Evolutionary conservation across 2,113 vertebrate genomes (phyloP), one percentile per base, ranked within the genome.

Genomic region (Sinocyclocheilus grahami): DNA sequence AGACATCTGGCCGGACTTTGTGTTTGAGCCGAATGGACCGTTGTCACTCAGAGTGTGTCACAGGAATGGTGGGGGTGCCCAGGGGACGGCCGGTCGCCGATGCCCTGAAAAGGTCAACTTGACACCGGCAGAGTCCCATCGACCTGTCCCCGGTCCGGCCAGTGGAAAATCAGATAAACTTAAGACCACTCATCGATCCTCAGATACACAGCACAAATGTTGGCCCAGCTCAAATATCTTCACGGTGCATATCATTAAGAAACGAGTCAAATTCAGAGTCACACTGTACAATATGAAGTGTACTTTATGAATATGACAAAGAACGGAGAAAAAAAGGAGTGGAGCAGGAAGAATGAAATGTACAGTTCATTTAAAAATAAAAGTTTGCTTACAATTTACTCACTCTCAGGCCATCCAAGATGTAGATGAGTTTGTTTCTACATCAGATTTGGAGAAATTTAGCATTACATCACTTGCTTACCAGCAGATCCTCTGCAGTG

Each of bases 71-170:
- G 93, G 96, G 95, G 93, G 95, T 95, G 95, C 96, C 96, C 95
- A 95, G 89, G 97, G 97, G 96, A 97, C 94, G 92, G 93, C 94
- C 94, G 94, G 94, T 95, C 93, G 95, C 97, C 95, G 94, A 96
- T 89, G 96, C 96, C 97, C 97, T 99, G 97, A 98, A 99, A 99
- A 99, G 98, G 98, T 99, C 98, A 98, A 97, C 98, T 99, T 99
- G 98, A 99, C 96, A 97, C 94, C 95, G 96, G 96, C 97, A 97
- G 95, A 96, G 95, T 97, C 86, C 96, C 96, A 98, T 99, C 97
- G 97, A 99, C 97, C 97, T 96, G 95, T 95, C 94, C 96, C 96
- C 96, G 18, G 85, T 75, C 74, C 65, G 85, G 85, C 87, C 85
- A 83, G 87, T 76, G 80, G 84, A 86, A 89, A 89, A 89, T 89